Base-by-base conservation (phyloP, 1,140 invertebrate species). In the Macrobrachium rosenbergii region DNA sequence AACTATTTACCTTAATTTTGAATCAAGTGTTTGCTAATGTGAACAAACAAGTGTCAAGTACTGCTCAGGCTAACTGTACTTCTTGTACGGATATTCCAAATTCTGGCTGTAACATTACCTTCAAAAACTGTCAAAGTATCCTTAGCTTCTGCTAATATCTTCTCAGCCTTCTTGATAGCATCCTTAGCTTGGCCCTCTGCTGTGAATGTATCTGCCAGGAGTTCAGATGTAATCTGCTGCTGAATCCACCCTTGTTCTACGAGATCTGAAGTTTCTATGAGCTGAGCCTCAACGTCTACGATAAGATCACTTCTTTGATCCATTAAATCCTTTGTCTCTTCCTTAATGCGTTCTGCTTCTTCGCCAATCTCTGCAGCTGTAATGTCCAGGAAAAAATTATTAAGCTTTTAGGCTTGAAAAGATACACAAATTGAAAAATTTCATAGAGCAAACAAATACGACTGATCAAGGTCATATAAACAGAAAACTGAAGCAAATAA, bases 91-190 rank as follows among this genome's bases (percentile, higher is more conserved):
- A 37, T 86, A n/a, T 43, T 80, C 16, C 43, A 76, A 64, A 78
- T 21, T n/a, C 1, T 83, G 73, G 62, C 12, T 16, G 37, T 69
- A 37, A 75, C 91, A 88, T 92, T 93, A 97, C 96, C 95, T 92
- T 95, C 94, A 2, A 98, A 92, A 72, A 96, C 97, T 84, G 95
- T 93, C 78, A 97, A 94, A 8, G 97, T 99, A 76, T 96, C 94
- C 90, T 96, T 95, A 2, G 98, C 98, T 91, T 98, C 96, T 90
- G 95, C 94, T 0, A 98, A 93, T 0, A 96, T 98, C 89, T 95
- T 95, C 90, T 98, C 96, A 17, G 96, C 97, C 73, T 95, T 93
- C 88, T 95, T 93, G 0, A 98, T 95, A 37, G 98, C 97, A 82
- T 96, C 94, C 82, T 95, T 94, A 0, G 97, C 97, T 90, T 94